phyloP scores from a whole-genome alignment of 2,113 vertebrate species.

The Polyodon spathula region DNA sequence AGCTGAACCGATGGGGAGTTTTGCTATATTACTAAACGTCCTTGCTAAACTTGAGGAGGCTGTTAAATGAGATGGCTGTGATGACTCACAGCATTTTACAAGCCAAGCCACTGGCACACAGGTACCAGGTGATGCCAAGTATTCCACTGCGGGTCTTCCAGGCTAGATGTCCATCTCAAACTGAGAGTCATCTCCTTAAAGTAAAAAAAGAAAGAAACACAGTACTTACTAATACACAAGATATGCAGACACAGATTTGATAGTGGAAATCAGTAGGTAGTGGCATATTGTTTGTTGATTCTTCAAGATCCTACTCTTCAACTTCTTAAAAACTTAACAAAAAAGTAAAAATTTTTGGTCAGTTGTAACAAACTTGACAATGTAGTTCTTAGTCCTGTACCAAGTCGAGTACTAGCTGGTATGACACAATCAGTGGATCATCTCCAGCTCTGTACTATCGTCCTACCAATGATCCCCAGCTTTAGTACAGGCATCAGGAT shows the following conservation, averaged over 20 bases:
- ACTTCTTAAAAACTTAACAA: not conserved
- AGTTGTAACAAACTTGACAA: not conserved
- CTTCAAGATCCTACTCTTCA: not conserved
- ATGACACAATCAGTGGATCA: too few relatives aligned
- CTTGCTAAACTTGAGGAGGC: conserved; percentile 48
- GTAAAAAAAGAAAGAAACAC: conserved; percentile 15
- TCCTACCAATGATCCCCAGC: too few relatives aligned
- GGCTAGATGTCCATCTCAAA: conserved; percentile 97
- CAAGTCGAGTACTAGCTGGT: too few relatives aligned
- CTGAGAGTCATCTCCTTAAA: conserved; percentile 85
- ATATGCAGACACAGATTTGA: too few relatives aligned
- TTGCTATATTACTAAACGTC: conserved; percentile 34
- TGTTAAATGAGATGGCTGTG: conserved; percentile 56
- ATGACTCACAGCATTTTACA: conserved; percentile 60
- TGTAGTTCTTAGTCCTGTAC: too few relatives aligned
- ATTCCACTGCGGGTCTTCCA: conserved; percentile 45
- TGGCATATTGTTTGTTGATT: not conserved
- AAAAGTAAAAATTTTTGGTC: not conserved
- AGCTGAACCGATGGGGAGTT: conserved; percentile 17
- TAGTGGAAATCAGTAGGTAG: too few relatives aligned
- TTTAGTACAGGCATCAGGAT: too few relatives aligned
- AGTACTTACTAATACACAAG: not conserved
- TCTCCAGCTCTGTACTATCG: too few relatives aligned
- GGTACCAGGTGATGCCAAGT: conserved; percentile 54
- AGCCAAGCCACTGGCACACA: conserved; percentile 61